Conservation (phyloP, 2,113 vertebrate species). For the Scytalopus superciliaris region DNA sequence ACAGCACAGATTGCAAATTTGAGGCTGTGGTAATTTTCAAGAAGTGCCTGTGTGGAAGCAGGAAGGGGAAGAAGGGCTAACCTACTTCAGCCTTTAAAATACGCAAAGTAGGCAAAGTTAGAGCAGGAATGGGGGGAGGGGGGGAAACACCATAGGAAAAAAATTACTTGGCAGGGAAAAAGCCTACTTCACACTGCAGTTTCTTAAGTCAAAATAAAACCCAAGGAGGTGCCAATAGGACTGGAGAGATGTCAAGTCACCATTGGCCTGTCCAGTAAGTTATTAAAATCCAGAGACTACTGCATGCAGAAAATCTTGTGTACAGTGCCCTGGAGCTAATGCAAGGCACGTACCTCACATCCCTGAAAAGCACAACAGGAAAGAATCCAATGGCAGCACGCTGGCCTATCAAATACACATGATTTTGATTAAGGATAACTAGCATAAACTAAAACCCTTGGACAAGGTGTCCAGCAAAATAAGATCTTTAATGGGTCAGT, state of each 20-base stretch:
- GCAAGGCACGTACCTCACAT: not conserved
- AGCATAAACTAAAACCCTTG: not conserved
- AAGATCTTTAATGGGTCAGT: not conserved
- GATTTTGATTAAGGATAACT: not conserved
- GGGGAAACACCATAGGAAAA: not conserved
- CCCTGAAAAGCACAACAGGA: not conserved
- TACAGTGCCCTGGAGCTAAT: not conserved
- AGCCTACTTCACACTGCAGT: not conserved
- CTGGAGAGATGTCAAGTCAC: conserved; percentile 8
- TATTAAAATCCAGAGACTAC: not conserved
- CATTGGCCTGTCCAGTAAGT: not conserved
- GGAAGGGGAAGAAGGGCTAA: not conserved
- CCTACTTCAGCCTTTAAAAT: not conserved
- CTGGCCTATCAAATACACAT: not conserved
- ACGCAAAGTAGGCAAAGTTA: not conserved
- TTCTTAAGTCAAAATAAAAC: not conserved
- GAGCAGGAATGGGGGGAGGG: not conserved
- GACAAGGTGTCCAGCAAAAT: not conserved
- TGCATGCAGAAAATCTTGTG: not conserved
- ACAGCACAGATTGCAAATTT: not conserved
- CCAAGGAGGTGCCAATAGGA: not conserved
- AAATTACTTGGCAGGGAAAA: not conserved
- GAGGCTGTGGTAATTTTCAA: not conserved
- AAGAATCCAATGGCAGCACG: not conserved
- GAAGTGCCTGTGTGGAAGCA: not conserved